Evolutionary conservation across 2,888 invertebrate species (phyloP).

Genomic region (Drosophila formosana): DNA sequence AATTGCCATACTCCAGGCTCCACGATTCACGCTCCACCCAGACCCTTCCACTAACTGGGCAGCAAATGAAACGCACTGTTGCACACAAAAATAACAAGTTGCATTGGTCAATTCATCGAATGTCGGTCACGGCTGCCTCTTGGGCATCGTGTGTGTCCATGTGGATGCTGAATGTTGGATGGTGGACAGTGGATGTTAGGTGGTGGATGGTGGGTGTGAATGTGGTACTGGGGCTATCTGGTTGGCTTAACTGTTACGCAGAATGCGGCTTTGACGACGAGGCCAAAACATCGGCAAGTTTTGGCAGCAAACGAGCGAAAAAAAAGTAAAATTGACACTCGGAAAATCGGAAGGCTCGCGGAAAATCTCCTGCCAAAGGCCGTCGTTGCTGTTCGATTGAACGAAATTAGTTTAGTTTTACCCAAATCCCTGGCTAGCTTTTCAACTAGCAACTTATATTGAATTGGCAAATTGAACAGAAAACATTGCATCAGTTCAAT

Average conservation of each 20-base stretch:
- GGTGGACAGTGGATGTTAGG: not conserved
- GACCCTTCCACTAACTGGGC: conserved; percentile 14
- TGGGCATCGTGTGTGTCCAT: conserved; percentile 27
- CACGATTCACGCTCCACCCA: not conserved
- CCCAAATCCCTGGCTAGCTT: conserved; percentile 36
- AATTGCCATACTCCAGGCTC: not conserved
- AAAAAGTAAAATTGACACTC: not conserved
- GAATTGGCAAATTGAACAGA: conserved; percentile 35
- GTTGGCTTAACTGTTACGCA: conserved; percentile 38
- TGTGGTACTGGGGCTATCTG: conserved; percentile 17
- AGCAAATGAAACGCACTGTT: conserved; percentile 75
- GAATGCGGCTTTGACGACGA: conserved; percentile 35
- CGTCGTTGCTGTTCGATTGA: conserved; percentile 28
- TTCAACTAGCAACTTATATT: conserved; percentile 43
- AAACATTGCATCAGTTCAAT: conserved; percentile 34
- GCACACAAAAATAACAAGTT: conserved; percentile 79
- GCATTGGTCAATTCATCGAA: conserved; percentile 79
- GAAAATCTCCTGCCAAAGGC: conserved; percentile 9
- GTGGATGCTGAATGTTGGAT: not conserved
- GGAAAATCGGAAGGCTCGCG: conserved; percentile 18
- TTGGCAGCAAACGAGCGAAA: conserved; percentile 26
- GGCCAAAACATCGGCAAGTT: conserved; percentile 34
- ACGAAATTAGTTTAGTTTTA: conserved; percentile 66
- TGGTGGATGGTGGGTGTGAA: not conserved
- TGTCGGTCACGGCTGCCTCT: conserved; percentile 71